Base-by-base conservation (phyloP, 2,797 vertebrate genomes). In the Jordanella pulchra region DNA sequence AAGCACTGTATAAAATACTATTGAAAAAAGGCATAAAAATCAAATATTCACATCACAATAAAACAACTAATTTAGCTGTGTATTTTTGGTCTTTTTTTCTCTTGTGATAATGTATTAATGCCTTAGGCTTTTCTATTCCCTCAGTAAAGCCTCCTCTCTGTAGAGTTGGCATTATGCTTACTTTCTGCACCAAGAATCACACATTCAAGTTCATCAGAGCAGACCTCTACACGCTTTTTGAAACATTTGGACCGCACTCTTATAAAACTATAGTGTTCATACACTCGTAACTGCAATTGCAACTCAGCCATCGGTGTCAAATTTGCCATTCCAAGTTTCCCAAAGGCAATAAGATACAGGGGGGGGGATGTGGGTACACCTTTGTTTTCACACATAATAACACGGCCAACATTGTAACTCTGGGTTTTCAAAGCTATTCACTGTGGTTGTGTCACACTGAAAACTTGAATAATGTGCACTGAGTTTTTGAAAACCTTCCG, bases 191-290 rank as follows among this genome's bases (percentile, higher is more conserved):
- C 92, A 87, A 68, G 65, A 89, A 88, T 83, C 90, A 89, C 90
- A 92, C 89, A 95, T 95, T 94, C 90, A 92, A 90, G 93, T 91
- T 92, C 91, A 92, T 87, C 86, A 90, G 93, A 94, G 93, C 93
- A 94, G 83, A 93, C 91, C 86, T 44, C 39, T 88, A 79, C 14
- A 69, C 42, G 89, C 84, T 87, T 93, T 93, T 91, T 82, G 81
- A 93, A 91, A 87, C 89, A 86, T 91, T 92, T 75, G 84, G 86
- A 85, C 84, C 65, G 65, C 81, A 71, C 87, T 86, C 89, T 93
- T 92, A 92, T 91, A 77, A 92, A 91, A 87, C 81, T 86, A 60
- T 79, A 79, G 82, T 76, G 85, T 91, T 93, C 84, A 67, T 92
- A 93, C 89, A 91, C 91, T 92, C 91, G 84, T 87, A 90, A 91